These are phyloP conservation scores for Ormia ochracea DNA, from an alignment of 2,888 invertebrate genomes.

Conservation along the genomic window DNA sequence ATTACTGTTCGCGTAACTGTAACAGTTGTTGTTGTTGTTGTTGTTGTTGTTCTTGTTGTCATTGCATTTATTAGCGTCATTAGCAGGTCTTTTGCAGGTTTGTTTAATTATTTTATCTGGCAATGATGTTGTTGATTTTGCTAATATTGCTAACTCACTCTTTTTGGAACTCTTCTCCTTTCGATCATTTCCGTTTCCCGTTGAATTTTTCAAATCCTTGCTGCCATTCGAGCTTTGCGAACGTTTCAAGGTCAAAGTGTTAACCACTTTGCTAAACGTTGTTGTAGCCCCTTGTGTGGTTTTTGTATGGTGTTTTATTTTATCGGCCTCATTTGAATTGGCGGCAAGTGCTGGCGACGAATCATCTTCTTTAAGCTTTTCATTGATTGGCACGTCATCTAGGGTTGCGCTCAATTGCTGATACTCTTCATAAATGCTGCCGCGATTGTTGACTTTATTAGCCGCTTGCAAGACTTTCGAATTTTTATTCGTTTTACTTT, in stretches of 20 bases:
- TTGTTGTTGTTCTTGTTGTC: background rate
- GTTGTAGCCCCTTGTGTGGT: conserved; percentile 12
- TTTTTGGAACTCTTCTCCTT: conserved; percentile 24
- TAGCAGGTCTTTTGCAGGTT: background rate
- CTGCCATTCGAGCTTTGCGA: conserved; percentile 27
- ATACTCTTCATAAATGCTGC: conserved; percentile 72
- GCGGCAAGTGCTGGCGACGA: background rate
- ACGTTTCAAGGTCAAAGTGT: conserved; percentile 46
- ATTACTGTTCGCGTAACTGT: background rate
- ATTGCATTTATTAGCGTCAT: background rate
- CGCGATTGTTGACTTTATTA: conserved; percentile 69
- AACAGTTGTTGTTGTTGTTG: background rate
- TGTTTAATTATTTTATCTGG: conserved; percentile 36
- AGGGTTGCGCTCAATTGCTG: conserved; percentile 69
- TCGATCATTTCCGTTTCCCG: conserved; percentile 22
- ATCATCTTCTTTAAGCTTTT: conserved; percentile 53
- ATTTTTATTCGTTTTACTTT: conserved; percentile 72
- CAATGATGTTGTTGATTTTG: conserved; percentile 37
- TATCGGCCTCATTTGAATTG: background rate
- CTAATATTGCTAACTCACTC: conserved; percentile 39
- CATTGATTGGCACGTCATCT: conserved; percentile 63
- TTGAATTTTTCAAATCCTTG: conserved; percentile 13
- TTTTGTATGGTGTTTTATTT: background rate
- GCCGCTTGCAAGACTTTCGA: conserved; percentile 62
- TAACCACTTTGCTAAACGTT: conserved; percentile 52